Base-by-base conservation (phyloP, 2,888 invertebrate species). In the Nesidiocoris tenuis region DNA sequence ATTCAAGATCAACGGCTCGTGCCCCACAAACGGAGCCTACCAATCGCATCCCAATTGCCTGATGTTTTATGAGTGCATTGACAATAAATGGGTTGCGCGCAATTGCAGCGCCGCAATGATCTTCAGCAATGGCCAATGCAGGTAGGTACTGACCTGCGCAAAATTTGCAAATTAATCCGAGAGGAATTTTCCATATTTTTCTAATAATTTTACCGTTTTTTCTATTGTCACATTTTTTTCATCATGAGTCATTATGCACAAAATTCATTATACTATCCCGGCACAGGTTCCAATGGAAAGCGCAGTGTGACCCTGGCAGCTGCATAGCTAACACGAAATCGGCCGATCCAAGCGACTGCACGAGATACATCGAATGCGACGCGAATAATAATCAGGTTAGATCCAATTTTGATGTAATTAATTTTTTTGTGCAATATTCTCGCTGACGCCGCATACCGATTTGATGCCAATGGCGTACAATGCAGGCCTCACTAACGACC, bases 221-320 rank as follows among this genome's bases (percentile, higher is more conserved):
- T 16, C 12, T 54, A 7, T 16, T 54, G 54, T 54, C 54, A 16
- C 12, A 7, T 54, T 12, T 54, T 54, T 16, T 54, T n/a, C n/a
- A n/a, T n/a, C n/a, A n/a, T n/a, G n/a, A n/a, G n/a, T n/a, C n/a
- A n/a, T n/a, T n/a, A n/a, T n/a, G n/a, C n/a, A n/a, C n/a, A n/a
- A n/a, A n/a, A n/a, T n/a, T n/a, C n/a, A n/a, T n/a, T n/a, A n/a
- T n/a, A n/a, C n/a, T n/a, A n/a, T n/a, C n/a, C n/a, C n/a, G n/a
- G n/a, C n/a, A 1, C 67, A 70, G 70, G n/a, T 59, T 18, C 1
- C 17, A 5, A 16, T 70, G 70, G 70, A 18, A 59, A 1, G 70
- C 59, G 9, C 23, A 23, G 23, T 70, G 70, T 17, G 23, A 57
- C 18, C 17, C 70, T 7, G 39, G 25, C 17, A 59, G 57, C 24